phyloP scores from a whole-genome alignment of 2,797 vertebrate species.

The Lophius americanus region DNA sequence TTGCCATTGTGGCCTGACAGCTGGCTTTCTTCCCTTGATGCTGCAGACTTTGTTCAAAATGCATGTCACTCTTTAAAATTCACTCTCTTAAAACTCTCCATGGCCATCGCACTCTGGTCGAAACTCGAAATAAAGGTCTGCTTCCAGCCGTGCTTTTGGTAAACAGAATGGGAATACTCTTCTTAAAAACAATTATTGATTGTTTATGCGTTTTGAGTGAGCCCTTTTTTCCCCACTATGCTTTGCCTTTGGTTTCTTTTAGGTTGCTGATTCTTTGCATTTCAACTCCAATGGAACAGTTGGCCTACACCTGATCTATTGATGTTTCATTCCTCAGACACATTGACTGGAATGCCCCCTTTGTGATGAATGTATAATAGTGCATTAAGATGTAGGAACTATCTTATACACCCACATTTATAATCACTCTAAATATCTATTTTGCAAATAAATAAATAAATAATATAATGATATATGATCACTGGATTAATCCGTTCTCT shows the following conservation, averaged over 20 bases:
- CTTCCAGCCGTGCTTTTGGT: constrained; percentile 44
- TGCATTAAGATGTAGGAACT: constrained; percentile 54
- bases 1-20: constrained; percentile 62
- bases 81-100: constrained; percentile 33
- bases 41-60: constrained; percentile 51
- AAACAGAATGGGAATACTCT: constrained; percentile 52
- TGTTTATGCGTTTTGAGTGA: constrained; percentile 64
- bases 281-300: constrained; percentile 60
- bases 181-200: constrained; percentile 58
- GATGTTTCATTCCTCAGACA: constrained; percentile 61
- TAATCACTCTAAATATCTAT: too few species aligned
- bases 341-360: constrained; percentile 50
- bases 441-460: too few species aligned
- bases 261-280: constrained; percentile 55
- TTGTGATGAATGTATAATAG: constrained; percentile 43
- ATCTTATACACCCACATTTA: constrained; percentile 28
- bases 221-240: constrained; percentile 41
- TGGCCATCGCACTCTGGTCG: constrained; percentile 22
- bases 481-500: too few species aligned
- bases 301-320: constrained; percentile 68
- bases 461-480: too few species aligned
- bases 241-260: constrained; percentile 63
- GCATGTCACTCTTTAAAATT: constrained; percentile 64
- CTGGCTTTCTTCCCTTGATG: constrained; percentile 59
- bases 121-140: constrained; percentile 40